phyloP scores from a whole-genome alignment of 2,113 vertebrate genomes.

The Dinomys branickii region DNA sequence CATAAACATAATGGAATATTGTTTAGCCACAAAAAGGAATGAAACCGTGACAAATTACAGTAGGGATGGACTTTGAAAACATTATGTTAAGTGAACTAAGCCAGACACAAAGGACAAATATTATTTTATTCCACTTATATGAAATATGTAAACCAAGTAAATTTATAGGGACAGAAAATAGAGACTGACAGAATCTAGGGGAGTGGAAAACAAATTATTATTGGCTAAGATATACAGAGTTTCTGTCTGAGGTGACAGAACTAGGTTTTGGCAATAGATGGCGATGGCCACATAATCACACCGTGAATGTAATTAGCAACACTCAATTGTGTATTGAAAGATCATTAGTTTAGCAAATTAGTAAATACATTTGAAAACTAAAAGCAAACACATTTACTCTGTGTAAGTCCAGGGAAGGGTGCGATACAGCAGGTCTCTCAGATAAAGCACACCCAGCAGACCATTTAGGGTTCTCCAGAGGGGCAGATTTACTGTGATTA shows the following conservation, averaged over 20 bases:
- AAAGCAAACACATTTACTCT: background rate
- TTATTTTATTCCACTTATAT: background rate
- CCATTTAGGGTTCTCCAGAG: background rate
- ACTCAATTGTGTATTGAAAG: background rate
- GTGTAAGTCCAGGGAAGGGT: background rate
- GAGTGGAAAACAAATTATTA: no score
- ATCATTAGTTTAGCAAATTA: background rate
- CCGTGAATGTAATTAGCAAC: background rate
- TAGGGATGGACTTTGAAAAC: background rate
- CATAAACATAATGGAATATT: background rate
- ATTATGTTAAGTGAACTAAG: background rate
- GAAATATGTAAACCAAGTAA: background rate
- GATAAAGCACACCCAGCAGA: background rate
- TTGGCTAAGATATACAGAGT: background rate
- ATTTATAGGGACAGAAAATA: background rate
- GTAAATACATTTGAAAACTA: background rate
- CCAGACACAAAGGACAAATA: background rate
- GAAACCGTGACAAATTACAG: background rate
- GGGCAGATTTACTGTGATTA: background rate
- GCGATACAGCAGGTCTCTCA: background rate
- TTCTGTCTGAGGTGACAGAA: background rate
- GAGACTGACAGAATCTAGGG: background rate
- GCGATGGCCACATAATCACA: background rate
- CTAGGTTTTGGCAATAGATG: background rate
- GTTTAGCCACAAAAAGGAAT: background rate